These are phyloP conservation scores for Elysia crispata DNA, from an alignment of 2,888 invertebrate species.

Conservation along the genomic window DNA sequence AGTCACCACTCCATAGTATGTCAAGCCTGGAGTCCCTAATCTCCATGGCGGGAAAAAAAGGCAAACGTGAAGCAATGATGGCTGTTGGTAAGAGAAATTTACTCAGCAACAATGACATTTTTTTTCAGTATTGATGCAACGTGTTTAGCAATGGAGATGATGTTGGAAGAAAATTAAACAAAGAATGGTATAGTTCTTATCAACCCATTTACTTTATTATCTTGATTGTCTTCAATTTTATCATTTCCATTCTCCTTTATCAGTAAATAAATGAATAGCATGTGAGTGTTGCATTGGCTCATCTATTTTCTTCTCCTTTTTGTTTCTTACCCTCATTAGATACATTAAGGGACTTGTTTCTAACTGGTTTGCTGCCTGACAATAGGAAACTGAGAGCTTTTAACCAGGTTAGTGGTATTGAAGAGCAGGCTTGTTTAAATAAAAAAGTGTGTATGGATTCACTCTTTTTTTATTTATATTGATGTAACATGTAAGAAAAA, in stretches of 20 bases:
- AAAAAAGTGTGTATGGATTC: too few relatives aligned
- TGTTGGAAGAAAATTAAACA: neutral
- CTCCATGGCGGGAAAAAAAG: slow-evolving; percentile 88
- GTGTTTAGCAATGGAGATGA: neutral
- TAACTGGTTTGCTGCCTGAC: slow-evolving; percentile 81
- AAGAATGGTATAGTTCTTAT: neutral
- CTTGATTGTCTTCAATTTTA: neutral
- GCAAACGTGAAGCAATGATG: slow-evolving; percentile 81
- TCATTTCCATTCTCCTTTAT: too few relatives aligned
- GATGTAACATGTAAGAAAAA: too few relatives aligned
- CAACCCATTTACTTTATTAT: neutral
- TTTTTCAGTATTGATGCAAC: neutral
- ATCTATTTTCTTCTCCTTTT: neutral
- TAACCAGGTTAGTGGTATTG: slow-evolving; percentile 72
- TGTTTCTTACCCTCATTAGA: slow-evolving; percentile 80
- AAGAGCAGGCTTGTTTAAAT: too few relatives aligned
- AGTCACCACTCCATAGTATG: slow-evolving; percentile 89
- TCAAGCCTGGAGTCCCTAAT: slow-evolving; percentile 85
- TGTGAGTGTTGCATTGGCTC: neutral
- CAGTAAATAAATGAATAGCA: too few relatives aligned
- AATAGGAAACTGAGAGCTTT: slow-evolving; percentile 75
- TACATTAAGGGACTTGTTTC: slow-evolving; percentile 87
- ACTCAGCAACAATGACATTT: too few relatives aligned
- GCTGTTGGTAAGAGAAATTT: slow-evolving; percentile 80
- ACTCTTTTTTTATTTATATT: too few relatives aligned